These are phyloP conservation scores for Malacoctenus gilli DNA, from an alignment of 2,797 vertebrate species.

Conservation along the genomic window DNA sequence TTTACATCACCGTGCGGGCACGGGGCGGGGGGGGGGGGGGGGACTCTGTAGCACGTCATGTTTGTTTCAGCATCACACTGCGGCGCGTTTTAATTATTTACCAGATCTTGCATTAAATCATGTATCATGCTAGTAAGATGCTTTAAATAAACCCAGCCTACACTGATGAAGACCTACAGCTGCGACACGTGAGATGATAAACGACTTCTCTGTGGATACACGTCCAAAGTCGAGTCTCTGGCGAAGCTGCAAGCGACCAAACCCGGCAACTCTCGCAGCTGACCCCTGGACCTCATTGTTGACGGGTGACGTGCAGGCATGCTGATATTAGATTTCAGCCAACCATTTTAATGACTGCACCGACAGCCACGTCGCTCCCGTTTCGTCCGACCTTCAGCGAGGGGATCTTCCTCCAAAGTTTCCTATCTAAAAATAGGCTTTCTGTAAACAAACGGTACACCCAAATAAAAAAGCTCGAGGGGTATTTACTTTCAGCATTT, in stretches of 20 bases:
- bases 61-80: conserved; percentile 3
- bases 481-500: too few relatives aligned
- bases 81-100: conserved; percentile 7
- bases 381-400: conserved; percentile 34
- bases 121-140: neutral
- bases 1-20: too few relatives aligned
- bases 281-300: conserved; percentile 32
- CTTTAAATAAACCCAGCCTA: conserved; percentile 38
- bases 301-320: conserved; percentile 25
- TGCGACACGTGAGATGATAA: neutral
- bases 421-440: conserved; percentile 61
- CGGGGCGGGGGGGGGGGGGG: too few relatives aligned
- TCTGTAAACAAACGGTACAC: conserved; percentile 13
- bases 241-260: conserved; percentile 15
- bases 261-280: conserved; percentile 28
- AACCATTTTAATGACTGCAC: conserved; percentile 39
- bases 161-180: conserved; percentile 7
- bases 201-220: neutral
- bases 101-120: conserved; percentile 6
- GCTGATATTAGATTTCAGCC: conserved; percentile 56
- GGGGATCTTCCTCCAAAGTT: conserved; percentile 25
- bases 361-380: conserved; percentile 5
- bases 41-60: neutral
- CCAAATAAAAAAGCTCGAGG: too few relatives aligned
- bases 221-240: conserved; percentile 11